Conservation (phyloP, 2,113 vertebrate genomes). For the Neogobius melanostomus region DNA sequence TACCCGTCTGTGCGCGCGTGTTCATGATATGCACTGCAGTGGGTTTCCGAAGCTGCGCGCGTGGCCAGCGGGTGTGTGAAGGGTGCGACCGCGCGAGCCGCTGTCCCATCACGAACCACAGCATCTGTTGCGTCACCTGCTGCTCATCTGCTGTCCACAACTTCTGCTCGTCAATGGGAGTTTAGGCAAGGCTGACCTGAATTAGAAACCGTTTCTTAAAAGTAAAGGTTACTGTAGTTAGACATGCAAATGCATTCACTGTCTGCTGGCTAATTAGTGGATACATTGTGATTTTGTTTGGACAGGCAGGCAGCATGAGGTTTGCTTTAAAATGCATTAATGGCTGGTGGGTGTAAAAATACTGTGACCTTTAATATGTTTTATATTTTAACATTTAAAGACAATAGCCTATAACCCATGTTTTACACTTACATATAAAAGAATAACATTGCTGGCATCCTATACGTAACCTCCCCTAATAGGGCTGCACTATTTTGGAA, state of each 20-base stretch:
- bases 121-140: slow-evolving; percentile 67
- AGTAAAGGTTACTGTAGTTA: too few species aligned
- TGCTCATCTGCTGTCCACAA: slow-evolving; percentile 44
- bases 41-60: slow-evolving; percentile 19
- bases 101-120: slow-evolving; percentile 39
- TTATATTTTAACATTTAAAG: too few species aligned
- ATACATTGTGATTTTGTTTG: too few species aligned
- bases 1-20: slow-evolving; percentile 14
- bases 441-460: too few species aligned
- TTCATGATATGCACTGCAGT: slow-evolving; percentile 57
- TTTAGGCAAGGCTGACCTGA: too few species aligned
- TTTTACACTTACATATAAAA: too few species aligned
- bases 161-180: background rate
- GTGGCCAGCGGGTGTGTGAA: slow-evolving; percentile 40
- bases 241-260: too few species aligned
- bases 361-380: background rate
- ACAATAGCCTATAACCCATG: too few species aligned
- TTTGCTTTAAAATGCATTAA: background rate
- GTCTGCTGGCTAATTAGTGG: too few species aligned
- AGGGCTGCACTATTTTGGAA: too few species aligned
- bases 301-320: background rate
- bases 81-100: slow-evolving; percentile 24
- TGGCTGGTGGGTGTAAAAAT: background rate
- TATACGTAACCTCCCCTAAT: too few species aligned
- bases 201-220: too few species aligned